phyloP scores from a whole-genome alignment of 1,140 invertebrate genomes.

The Teleogryllus occipitalis region DNA sequence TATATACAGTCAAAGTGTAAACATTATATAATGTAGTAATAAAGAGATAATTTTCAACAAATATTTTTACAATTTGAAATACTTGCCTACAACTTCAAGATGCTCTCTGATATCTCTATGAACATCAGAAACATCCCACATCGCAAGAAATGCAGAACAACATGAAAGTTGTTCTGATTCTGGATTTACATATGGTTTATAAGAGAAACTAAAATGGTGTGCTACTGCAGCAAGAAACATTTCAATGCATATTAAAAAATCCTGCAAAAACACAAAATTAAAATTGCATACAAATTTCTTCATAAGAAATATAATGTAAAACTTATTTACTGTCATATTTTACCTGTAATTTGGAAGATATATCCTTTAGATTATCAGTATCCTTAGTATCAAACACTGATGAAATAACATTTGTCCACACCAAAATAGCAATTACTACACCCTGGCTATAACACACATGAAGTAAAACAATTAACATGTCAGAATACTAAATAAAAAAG shows the following conservation, averaged over 20 bases:
- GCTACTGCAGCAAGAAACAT: constrained; percentile 94
- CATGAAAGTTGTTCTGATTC: constrained; percentile 40
- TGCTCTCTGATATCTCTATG: constrained; percentile 86
- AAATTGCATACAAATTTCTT: neutral
- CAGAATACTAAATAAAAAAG: neutral
- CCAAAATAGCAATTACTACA: constrained; percentile 77
- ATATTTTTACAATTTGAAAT: too few relatives aligned
- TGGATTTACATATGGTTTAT: constrained; percentile 67
- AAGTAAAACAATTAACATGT: constrained; percentile 20
- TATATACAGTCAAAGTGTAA: too few relatives aligned
- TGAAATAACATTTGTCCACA: constrained; percentile 66
- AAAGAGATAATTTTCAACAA: too few relatives aligned
- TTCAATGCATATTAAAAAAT: constrained; percentile 94
- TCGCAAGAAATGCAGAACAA: constrained; percentile 59
- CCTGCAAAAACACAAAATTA: constrained; percentile 42
- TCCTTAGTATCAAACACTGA: constrained; percentile 57
- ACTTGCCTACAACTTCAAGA: constrained; percentile 62
- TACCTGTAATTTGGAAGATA: constrained; percentile 76
- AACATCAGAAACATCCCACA: constrained; percentile 94
- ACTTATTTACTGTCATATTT: constrained; percentile 17
- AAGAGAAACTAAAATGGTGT: constrained; percentile 91
- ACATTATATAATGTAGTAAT: too few relatives aligned
- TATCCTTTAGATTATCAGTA: constrained; percentile 54
- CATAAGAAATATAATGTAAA: neutral
- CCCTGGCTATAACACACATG: constrained; percentile 67